Evolutionary conservation across 2,888 invertebrate genomes (phyloP), one percentile per base, ranked within the genome.

Genomic region (Megaustenia siamemsis): DNA sequence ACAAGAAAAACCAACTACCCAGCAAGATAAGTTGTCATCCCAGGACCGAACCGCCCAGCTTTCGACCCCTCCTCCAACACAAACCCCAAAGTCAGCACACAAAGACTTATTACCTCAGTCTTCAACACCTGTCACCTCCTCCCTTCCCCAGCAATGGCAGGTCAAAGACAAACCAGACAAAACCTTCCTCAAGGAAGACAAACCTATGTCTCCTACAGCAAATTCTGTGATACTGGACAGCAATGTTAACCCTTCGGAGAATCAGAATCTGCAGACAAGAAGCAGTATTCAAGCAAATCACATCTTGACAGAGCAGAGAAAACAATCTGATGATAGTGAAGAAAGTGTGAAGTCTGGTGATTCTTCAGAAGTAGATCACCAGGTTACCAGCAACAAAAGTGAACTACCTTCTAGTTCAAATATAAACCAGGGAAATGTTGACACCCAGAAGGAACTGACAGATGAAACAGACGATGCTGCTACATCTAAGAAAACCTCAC

Each of bases 291-390:
- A 32, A 53, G 69, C 38, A 8, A 35, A 53, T 32, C 1, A 43
- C 24, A 6, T 6, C 21, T 32, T 69, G 35, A 18, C 53, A 24
- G 71, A 45, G 63, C 56, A 82, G 18, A 28, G 24, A 10, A 56
- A 80, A 15, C 35, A 6, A 15, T 24, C 73, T 2, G n/a, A 40
- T 28, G 81, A 60, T 43, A 71, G 45, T 71, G 73, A 43, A 24
- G 66, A 35, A 10, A 4, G 10, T 21, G 40, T 53, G 35, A 21
- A 32, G 40, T 28, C 10, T 28, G 5, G 38, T 18, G n/a, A 69
- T 24, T 35, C 53, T 68, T n/a, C 43, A 45, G 40, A 32, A 21
- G 35, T 78, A 66, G 69, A 69, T 40, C 68, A 80, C 56, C 56
- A 49, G 12, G 10, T 56, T 4, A 28, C 53, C 15, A 60, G 53